Conservation (phyloP, 2,797 vertebrate genomes). For the Gambelia wislizenii region DNA sequence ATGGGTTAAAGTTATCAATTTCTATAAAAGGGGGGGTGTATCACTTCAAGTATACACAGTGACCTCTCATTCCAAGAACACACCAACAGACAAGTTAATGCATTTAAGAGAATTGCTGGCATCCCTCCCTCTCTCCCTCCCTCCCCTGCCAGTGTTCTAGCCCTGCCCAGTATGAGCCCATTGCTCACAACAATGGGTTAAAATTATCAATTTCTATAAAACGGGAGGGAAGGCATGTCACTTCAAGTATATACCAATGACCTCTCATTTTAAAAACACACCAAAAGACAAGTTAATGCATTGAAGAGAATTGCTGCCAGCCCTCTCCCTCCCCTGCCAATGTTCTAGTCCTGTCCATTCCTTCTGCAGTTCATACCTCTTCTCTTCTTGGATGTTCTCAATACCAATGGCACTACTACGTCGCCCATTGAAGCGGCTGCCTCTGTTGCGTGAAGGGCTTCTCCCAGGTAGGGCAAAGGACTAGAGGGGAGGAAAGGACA, state of each 20-base stretch:
- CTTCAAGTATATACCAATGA: background rate
- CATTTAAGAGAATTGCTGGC: background rate
- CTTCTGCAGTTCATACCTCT: constrained; percentile 67
- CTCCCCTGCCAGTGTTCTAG: no score
- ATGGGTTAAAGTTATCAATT: background rate
- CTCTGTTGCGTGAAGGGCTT: constrained; percentile 76
- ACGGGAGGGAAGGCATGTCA: no score
- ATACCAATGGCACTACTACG: constrained; percentile 79
- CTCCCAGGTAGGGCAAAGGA: constrained; percentile 78
- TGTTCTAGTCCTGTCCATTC: background rate
- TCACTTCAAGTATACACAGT: background rate
- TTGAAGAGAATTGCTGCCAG: background rate
- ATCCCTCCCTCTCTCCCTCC: no score
- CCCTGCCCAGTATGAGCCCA: no score
- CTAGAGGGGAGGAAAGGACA: constrained; percentile 68
- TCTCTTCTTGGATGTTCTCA: constrained; percentile 78
- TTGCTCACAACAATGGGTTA: background rate
- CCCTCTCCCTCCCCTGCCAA: background rate
- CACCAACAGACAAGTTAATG: background rate
- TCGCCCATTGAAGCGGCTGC: constrained; percentile 72
- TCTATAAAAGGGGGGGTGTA: background rate
- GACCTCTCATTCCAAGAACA: background rate
- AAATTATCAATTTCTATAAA: background rate
- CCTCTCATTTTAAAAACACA: background rate
- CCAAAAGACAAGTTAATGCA: background rate